Evolutionary conservation across 2,888 invertebrate genomes (phyloP).

Genomic region (Hypolimnas misippus): DNA sequence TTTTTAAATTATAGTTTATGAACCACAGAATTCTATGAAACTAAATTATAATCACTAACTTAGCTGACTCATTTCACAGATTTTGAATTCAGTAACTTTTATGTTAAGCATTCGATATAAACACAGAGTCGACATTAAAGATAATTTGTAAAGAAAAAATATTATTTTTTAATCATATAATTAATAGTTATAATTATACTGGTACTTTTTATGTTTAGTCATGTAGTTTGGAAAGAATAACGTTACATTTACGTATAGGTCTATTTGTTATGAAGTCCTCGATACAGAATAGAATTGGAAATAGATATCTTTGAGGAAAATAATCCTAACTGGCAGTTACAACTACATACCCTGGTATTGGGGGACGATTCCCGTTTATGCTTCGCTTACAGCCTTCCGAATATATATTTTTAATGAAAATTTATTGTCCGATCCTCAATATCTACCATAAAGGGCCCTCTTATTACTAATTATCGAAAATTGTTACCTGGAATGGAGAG

Average conservation of each 20-base stretch:
- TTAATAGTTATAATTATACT: no score
- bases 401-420: constrained; percentile 43
- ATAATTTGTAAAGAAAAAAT: no score
- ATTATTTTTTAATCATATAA: no score
- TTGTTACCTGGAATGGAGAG: background rate
- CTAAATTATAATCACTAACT: no score
- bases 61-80: no score
- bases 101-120: no score
- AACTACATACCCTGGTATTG: constrained; percentile 78
- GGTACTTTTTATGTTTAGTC: no score
- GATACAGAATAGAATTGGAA: background rate
- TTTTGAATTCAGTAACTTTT: no score
- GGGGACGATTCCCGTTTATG: constrained; percentile 71
- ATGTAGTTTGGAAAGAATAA: background rate
- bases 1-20: no score
- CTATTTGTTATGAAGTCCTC: background rate
- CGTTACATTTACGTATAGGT: background rate
- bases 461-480: constrained; percentile 4
- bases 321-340: constrained; percentile 59
- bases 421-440: constrained; percentile 75
- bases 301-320: constrained; percentile 16
- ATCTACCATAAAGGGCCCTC: constrained; percentile 24
- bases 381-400: constrained; percentile 74
- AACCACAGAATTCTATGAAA: no score
- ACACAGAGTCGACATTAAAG: no score